Evolutionary conservation across 2,113 vertebrate genomes (phyloP), one percentile per base, ranked within the genome.

Genomic region (Microtus richardsoni): DNA sequence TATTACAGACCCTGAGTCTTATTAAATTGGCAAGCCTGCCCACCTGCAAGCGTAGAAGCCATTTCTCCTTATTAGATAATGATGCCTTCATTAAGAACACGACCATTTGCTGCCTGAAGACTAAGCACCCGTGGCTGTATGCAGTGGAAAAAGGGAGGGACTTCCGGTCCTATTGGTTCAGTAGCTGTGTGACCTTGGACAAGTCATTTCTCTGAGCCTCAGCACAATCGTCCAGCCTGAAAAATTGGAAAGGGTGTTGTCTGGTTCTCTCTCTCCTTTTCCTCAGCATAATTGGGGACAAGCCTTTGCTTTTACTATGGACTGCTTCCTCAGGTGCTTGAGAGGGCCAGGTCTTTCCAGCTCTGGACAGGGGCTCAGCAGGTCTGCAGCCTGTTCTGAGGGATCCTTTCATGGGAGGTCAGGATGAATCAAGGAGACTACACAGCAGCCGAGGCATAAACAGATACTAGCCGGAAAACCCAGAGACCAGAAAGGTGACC

Each of bases 11-110:
- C 21, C 64, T 0, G 26, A 94, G 75, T 87, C 78, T 68, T 92
- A 86, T 90, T 79, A 93, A 92, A 75, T 94, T 73, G 91, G 95
- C 68, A 52, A 77, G 92, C 52, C 85, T 82, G 88, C 95, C 95
- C 94, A 95, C 97, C 91, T 73, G 28, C 71, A 49, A 77, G 88
- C 79, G 36, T 9, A 66, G 92, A 60, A 62, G 62, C 52, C 28
- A 64, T 93, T 85, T 94, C 71, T 94, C 91, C 88, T 77, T 94
- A 75, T 94, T 92, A 96, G 92, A 74, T 93, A 78, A 82, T 87
- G 88, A 49, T 54, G 39, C 19, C 83, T 82, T 44, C 39, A 10
- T 92, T 95, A 87, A 64, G 94, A 82, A 41, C 30, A 21, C 4
- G 58, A 49, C 33, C 49, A 13, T 73, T 79, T 91, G 68, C 73